phyloP scores from a whole-genome alignment of 1,140 invertebrate genomes.

The Apis laboriosa region DNA sequence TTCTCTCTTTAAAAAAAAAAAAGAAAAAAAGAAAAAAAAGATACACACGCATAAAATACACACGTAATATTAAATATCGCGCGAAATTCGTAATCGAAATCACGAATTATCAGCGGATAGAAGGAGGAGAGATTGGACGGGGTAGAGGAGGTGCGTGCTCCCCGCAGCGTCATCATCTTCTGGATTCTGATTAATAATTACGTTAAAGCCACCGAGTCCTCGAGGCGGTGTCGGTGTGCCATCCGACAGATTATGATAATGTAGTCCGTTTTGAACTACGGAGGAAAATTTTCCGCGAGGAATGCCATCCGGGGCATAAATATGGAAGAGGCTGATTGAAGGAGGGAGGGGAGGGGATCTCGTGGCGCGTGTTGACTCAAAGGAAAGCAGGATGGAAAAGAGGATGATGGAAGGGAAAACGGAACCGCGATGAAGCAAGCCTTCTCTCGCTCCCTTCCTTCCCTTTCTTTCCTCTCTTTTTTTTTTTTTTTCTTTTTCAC shows the following conservation, averaged over 20 bases:
- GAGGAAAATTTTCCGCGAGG: constrained; percentile 61
- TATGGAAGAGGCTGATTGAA: constrained; percentile 72
- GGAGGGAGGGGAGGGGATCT: constrained; percentile 53
- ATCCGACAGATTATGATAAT: constrained; percentile 71
- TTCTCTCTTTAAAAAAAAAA: no score
- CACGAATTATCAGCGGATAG: neutral
- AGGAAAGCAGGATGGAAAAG: constrained; percentile 41
- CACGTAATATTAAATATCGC: neutral
- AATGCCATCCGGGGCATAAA: constrained; percentile 63
- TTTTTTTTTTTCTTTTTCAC: no score
- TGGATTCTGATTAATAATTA: constrained; percentile 65
- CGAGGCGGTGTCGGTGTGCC: constrained; percentile 48
- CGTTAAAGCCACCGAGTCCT: constrained; percentile 56
- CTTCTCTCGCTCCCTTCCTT: no score
- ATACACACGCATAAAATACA: no score
- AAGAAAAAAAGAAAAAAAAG: no score
- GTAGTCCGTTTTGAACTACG: constrained; percentile 66
- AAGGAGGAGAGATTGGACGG: neutral
- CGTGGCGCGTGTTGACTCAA: constrained; percentile 50
- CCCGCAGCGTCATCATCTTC: constrained; percentile 28
- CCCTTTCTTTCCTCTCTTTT: no score
- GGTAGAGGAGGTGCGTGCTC: neutral
- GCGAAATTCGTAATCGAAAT: constrained; percentile 32
- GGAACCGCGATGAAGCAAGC: constrained; percentile 28
- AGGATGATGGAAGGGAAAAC: constrained; percentile 33